Base-by-base conservation (phyloP, 2,113 vertebrate genomes). In the Megaceryle maxima region DNA sequence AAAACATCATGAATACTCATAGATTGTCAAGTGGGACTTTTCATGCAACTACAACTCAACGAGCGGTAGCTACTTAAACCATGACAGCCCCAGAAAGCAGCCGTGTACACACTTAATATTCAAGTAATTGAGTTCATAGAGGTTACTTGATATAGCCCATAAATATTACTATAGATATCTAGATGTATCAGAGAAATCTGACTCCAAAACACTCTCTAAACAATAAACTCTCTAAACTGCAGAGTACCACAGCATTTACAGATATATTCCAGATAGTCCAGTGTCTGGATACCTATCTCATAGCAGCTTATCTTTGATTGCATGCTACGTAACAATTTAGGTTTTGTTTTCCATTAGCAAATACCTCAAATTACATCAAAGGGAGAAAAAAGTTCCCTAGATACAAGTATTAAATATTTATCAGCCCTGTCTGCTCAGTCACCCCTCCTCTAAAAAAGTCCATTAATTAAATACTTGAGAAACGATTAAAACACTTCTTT, bases 391-490 rank as follows among this genome's bases (percentile, higher is more conserved):
- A 92, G 62, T 92, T 93, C 69, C 86, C 93, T 79, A 70, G 88
- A 76, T 85, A 85, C 46, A 89, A 83, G 59, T 64, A 81, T 96
- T 86, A 97, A 96, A 85, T 92, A 93, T 96, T 96, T 92, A 97
- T 91, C 90, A 96, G 85, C 75, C 80, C 91, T 86, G 88, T 94
- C 95, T 96, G 83, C 87, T 94, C 88, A 92, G 88, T 91, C 90
- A 91, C 96, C 63, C 69, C 88, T 91, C 67, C 72, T 66, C 41
- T 90, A 83, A 92, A 94, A 82, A 78, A 63, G 77, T 92, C 63
- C 57, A 93, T 93, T 96, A 97, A 97, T 94, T 82, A 96, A 97
- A 95, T 92, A 96, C 96, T 92, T 96, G 56, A 88, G 72, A 96
- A 95, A 78, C 67, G 37, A 77, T 73, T 93, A 96, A 91, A 95